Conservation (phyloP, 2,113 vertebrate species). For the Apaloderma vittatum region DNA sequence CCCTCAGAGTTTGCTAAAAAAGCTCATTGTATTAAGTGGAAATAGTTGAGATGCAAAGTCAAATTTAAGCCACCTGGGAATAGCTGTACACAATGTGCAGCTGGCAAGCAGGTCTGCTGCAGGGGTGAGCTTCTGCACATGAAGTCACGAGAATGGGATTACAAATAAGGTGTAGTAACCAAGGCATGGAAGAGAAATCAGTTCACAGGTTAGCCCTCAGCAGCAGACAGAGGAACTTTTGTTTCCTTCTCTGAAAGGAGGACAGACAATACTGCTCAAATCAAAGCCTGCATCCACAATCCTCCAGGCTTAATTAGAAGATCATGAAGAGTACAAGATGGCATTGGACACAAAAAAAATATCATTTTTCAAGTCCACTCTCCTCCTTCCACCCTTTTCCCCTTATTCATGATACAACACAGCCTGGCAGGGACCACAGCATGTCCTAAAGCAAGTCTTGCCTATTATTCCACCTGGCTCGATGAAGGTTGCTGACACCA, state of each 20-base stretch:
- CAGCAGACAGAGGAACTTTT: not conserved
- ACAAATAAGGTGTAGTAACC: not conserved
- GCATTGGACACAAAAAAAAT: not conserved
- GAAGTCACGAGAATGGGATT: not conserved
- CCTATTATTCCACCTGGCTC: conserved; percentile 28
- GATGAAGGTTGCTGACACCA: conserved; percentile 42
- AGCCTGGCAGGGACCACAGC: conserved; percentile 8
- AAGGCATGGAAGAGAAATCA: conserved; percentile 1
- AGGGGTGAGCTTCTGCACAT: not conserved
- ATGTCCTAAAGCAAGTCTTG: conserved; percentile 29
- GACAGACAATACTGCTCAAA: not conserved
- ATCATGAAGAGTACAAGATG: not conserved
- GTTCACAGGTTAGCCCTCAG: not conserved
- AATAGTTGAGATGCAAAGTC: not conserved
- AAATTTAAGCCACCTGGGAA: not conserved
- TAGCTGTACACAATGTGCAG: not conserved
- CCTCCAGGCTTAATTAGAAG: conserved; percentile 8
- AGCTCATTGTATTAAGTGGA: not conserved
- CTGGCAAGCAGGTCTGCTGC: not conserved
- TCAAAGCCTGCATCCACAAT: not conserved
- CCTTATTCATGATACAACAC: conserved; percentile 30
- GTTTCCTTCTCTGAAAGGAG: not conserved
- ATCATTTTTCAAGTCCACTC: not conserved
- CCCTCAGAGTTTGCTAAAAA: not conserved
- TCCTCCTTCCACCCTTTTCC: not conserved